Evolutionary conservation across 2,888 invertebrate species (phyloP).

Genomic region (Trichacis sp.): DNA sequence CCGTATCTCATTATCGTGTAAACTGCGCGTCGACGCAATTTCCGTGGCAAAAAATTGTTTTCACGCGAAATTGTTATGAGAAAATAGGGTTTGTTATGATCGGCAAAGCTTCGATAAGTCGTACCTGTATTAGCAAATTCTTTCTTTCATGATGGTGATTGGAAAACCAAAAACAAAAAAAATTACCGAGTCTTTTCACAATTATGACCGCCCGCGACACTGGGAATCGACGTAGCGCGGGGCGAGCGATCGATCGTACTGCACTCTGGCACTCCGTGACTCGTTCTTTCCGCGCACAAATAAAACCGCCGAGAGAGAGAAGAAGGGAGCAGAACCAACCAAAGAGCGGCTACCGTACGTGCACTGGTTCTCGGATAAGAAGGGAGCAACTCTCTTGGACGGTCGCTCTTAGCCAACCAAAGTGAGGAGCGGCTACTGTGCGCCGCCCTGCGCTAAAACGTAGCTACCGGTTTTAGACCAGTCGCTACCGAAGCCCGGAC

Average conservation of each 20-base stretch:
- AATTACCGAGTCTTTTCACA: too few relatives aligned
- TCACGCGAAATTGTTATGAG: too few relatives aligned
- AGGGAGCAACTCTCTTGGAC: constrained; percentile 47
- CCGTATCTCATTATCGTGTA: too few relatives aligned
- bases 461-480: constrained; percentile 66
- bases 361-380: constrained; percentile 57
- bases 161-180: too few relatives aligned
- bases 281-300: constrained; percentile 41
- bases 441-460: constrained; percentile 66
- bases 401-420: constrained; percentile 63
- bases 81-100: too few relatives aligned
- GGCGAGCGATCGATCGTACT: background rate
- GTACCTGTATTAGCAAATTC: too few relatives aligned
- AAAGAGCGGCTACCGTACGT: constrained; percentile 57
- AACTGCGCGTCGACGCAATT: too few relatives aligned
- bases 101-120: too few relatives aligned
- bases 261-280: constrained; percentile 31
- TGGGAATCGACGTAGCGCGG: background rate
- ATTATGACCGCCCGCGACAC: too few relatives aligned
- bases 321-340: constrained; percentile 54
- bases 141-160: too few relatives aligned
- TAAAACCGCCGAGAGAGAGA: constrained; percentile 43
- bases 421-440: constrained; percentile 63
- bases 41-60: too few relatives aligned
- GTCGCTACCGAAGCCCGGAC: constrained; percentile 54